These are phyloP conservation scores for Drosophila recens DNA, from an alignment of 2,888 invertebrate genomes.

Conservation along the genomic window DNA sequence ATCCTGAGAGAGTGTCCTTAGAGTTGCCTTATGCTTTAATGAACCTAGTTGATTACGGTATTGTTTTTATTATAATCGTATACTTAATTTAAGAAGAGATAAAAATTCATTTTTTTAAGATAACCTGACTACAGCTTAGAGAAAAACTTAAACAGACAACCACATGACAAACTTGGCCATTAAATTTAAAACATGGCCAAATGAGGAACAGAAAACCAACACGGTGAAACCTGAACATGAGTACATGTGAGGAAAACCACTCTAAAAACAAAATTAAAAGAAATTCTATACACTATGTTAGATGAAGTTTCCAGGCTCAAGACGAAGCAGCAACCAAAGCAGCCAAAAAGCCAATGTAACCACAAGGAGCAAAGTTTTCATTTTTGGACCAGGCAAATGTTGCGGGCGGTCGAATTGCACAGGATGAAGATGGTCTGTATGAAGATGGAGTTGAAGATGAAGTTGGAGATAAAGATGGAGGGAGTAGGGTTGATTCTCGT, in stretches of 20 bases:
- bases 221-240: slow-evolving; percentile 3
- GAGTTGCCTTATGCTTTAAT: neutral
- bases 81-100: neutral
- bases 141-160: slow-evolving; percentile 28
- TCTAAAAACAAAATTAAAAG: slow-evolving; percentile 11
- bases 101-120: neutral
- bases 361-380: slow-evolving; percentile 77
- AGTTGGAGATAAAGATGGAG: neutral
- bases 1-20: slow-evolving; percentile 13
- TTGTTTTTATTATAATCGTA: neutral
- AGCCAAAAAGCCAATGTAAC: slow-evolving; percentile 49
- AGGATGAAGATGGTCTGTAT: neutral
- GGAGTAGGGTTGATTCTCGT: slow-evolving; percentile 5
- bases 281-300: neutral
- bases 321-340: slow-evolving; percentile 2
- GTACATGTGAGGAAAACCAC: slow-evolving; percentile 10
- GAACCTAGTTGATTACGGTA: neutral
- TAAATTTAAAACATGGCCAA: slow-evolving; percentile 64
- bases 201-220: slow-evolving; percentile 7
- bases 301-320: slow-evolving; percentile 18
- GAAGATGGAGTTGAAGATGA: neutral
- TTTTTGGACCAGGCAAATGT: slow-evolving; percentile 47
- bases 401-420: slow-evolving; percentile 3
- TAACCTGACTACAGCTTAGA: neutral
- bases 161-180: slow-evolving; percentile 67